These are phyloP conservation scores for Anguilla pacifica DNA, from an alignment of 2,797 vertebrate species.

Conservation along the genomic window DNA sequence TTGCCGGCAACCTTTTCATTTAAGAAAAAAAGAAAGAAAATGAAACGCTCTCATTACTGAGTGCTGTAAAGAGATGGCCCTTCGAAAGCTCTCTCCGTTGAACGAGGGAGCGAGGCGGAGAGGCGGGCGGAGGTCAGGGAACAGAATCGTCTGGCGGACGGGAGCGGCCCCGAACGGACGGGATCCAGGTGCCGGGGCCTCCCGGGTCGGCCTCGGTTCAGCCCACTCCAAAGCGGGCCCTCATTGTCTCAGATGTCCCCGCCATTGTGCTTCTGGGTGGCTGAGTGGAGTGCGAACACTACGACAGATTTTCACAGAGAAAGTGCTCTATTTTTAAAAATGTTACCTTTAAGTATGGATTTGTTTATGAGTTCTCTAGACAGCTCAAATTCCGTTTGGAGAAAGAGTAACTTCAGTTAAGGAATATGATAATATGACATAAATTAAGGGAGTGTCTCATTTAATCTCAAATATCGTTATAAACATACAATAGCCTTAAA, in stretches of 20 bases:
- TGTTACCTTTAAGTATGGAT: slow-evolving; percentile 15
- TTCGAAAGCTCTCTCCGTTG: slow-evolving; percentile 40
- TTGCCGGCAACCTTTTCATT: slow-evolving; percentile 31
- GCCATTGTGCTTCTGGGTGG: slow-evolving; percentile 43
- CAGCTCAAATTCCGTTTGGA: neutral
- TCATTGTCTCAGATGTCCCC: slow-evolving; percentile 38
- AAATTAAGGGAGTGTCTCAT: neutral
- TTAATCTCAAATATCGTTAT: neutral
- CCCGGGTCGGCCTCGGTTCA: slow-evolving; percentile 44
- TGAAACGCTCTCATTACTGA: slow-evolving; percentile 34
- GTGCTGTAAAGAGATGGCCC: slow-evolving; percentile 34
- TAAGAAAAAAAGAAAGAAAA: slow-evolving; percentile 27
- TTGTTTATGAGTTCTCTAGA: slow-evolving; percentile 35
- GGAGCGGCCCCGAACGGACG: slow-evolving; percentile 52
- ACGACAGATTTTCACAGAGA: slow-evolving; percentile 28
- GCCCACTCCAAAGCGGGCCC: slow-evolving; percentile 33
- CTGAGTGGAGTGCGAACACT: slow-evolving; percentile 29
- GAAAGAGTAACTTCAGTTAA: neutral
- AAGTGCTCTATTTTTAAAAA: neutral
- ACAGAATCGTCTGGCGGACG: slow-evolving; percentile 37
- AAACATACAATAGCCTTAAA: neutral
- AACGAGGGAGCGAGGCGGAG: slow-evolving; percentile 15
- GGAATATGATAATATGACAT: neutral
- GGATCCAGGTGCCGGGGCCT: slow-evolving; percentile 40
- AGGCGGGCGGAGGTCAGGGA: slow-evolving; percentile 35